Percentiles rank a stretch among this genome's conserved stretches.
Conservation (phyloP, 2,888 invertebrate species). For the Melanophora roralis region DNA sequence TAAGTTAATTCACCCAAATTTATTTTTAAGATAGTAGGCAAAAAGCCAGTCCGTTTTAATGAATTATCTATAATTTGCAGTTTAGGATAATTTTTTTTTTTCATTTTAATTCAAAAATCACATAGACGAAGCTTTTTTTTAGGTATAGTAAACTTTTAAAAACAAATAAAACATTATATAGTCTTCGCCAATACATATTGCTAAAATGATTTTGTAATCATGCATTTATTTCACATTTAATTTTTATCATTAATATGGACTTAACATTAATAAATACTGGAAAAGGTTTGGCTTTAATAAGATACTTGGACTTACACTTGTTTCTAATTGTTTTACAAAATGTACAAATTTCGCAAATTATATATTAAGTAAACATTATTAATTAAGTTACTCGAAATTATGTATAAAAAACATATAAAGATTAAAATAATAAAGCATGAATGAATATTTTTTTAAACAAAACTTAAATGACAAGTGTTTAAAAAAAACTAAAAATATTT, state of each 20-base stretch:
- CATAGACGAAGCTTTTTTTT: too few relatives aligned
- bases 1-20: too few relatives aligned
- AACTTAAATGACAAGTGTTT: conserved; percentile 17
- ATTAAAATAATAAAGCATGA: conserved; percentile 39
- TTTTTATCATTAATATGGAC: too few relatives aligned
- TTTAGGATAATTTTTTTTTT: too few relatives aligned
- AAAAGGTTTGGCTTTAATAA: not conserved
- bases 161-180: too few relatives aligned
- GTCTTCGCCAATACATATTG: conserved; percentile 38
- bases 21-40: too few relatives aligned
- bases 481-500: not conserved
- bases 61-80: too few relatives aligned
- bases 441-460: conserved; percentile 58
- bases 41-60: too few relatives aligned
- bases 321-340: conserved; percentile 51
- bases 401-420: conserved; percentile 45
- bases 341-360: conserved; percentile 56
- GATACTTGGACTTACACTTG: not conserved
- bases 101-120: too few relatives aligned
- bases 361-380: conserved; percentile 46
- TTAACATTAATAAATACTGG: not conserved
- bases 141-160: too few relatives aligned
- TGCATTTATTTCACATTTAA: too few relatives aligned
- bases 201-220: not conserved
- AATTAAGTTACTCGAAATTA: conserved; percentile 57